phyloP scores from a whole-genome alignment of 2,797 vertebrate genomes.

The Cheirogaleus major region DNA sequence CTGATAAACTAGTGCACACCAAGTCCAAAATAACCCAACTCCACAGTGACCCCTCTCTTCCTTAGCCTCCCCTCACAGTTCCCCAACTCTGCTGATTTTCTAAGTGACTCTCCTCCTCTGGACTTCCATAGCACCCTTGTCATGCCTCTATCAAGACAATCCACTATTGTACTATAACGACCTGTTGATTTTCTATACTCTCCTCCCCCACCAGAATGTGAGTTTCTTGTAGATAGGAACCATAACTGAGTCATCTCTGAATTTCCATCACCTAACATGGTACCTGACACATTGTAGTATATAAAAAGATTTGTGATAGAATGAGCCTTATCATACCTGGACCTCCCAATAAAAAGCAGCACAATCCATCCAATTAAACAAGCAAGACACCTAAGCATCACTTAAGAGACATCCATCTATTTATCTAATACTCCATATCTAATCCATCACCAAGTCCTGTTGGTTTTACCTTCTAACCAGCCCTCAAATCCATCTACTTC shows the following conservation, averaged over 20 bases:
- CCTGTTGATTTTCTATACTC: not conserved
- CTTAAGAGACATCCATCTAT: not conserved
- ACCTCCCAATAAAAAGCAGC: not conserved
- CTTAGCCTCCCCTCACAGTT: not conserved
- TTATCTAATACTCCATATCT: not conserved
- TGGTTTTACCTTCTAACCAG: not conserved
- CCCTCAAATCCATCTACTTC: not conserved
- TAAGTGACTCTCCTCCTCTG: not conserved
- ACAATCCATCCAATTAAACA: not conserved
- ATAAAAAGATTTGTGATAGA: not conserved
- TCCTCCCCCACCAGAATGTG: not conserved
- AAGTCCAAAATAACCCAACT: conserved; percentile 37
- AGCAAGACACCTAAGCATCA: not conserved
- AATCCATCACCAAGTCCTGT: not conserved
- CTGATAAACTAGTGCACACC: not conserved
- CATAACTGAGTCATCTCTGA: not conserved
- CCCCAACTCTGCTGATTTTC: not conserved
- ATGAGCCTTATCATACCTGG: not conserved
- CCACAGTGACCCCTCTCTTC: not conserved
- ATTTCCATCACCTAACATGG: not conserved
- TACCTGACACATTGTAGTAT: not conserved
- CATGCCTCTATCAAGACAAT: not conserved
- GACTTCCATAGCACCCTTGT: not conserved
- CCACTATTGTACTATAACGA: not conserved
- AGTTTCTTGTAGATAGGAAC: not conserved